A percentile compares a stretch with the other conserved stretches of the same genome.
These are phyloP conservation scores for Phoxinus phoxinus DNA, from an alignment of 2,113 vertebrate genomes.

Conservation along the genomic window DNA sequence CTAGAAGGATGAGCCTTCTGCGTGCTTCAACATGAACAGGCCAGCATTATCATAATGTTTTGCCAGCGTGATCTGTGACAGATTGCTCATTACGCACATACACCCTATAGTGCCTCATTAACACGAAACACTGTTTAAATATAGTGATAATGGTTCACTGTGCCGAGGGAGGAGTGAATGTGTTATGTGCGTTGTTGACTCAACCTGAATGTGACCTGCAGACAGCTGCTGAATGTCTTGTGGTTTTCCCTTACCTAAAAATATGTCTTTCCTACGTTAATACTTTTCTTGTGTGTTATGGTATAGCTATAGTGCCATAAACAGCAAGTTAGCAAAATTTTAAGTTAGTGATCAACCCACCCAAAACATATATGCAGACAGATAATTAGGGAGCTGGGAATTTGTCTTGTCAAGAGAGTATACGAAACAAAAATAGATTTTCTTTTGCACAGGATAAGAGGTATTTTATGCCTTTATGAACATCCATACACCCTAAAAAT, in stretches of 20 bases:
- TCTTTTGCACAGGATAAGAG: not conserved
- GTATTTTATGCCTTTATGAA: not conserved
- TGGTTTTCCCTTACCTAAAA: conserved; percentile 3
- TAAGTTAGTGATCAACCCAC: not conserved
- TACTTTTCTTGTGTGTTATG: not conserved
- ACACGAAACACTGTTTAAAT: conserved; percentile 26
- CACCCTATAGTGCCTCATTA: conserved; percentile 33
- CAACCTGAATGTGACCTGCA: conserved; percentile 37
- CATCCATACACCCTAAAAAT: not conserved
- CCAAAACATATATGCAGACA: not conserved
- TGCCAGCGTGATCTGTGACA: conserved; percentile 8
- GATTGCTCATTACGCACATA: conserved; percentile 29
- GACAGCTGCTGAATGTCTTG: conserved; percentile 30
- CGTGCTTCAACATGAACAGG: not conserved
- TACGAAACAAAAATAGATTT: not conserved
- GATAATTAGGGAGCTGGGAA: not conserved
- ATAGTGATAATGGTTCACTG: conserved; percentile 15
- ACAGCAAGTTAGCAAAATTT: not conserved
- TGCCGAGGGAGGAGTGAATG: conserved; percentile 6
- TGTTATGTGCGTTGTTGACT: conserved; percentile 20
- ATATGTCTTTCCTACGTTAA: not conserved
- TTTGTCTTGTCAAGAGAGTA: conserved; percentile 13
- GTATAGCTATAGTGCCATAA: not conserved
- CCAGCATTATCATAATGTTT: conserved; percentile 40
- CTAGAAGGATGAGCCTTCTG: not conserved